phyloP scores from a whole-genome alignment of 2,113 vertebrate genomes.

The Nothoprocta pentlandii region DNA sequence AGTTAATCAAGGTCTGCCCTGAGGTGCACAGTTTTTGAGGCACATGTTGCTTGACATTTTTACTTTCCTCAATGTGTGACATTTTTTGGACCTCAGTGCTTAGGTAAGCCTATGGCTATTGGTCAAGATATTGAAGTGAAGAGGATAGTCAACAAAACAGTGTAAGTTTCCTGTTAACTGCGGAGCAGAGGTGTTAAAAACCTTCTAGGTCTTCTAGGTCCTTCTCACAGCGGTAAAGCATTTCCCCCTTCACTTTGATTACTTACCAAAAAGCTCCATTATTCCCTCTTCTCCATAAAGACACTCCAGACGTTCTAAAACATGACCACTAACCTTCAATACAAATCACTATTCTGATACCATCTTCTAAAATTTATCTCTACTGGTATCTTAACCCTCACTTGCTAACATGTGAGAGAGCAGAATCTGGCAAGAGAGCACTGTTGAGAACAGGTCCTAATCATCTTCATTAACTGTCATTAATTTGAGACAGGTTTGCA shows the following conservation, averaged over 20 bases:
- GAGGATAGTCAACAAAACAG: too few species aligned
- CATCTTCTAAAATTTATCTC: neutral
- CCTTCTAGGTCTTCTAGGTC: neutral
- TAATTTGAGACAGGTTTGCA: neutral
- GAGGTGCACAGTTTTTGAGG: neutral
- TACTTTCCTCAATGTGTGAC: neutral
- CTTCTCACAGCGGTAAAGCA: too few species aligned
- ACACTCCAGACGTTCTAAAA: neutral
- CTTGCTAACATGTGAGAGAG: neutral
- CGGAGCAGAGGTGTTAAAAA: neutral
- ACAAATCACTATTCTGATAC: neutral
- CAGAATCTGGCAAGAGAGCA: neutral
- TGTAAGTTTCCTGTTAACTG: neutral
- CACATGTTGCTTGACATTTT: neutral
- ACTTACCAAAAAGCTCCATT: neutral
- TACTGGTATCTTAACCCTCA: neutral
- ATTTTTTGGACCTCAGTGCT: neutral
- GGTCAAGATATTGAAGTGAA: neutral
- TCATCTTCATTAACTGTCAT: neutral
- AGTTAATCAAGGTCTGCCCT: neutral
- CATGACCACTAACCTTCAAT: neutral
- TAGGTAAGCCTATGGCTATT: neutral
- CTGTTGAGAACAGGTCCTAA: neutral
- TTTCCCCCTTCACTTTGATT: neutral
- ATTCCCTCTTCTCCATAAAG: neutral